Evolutionary conservation across 2,888 invertebrate genomes (phyloP), one percentile per base, ranked within the genome.

Genomic region (Dicroscelio sp.): DNA sequence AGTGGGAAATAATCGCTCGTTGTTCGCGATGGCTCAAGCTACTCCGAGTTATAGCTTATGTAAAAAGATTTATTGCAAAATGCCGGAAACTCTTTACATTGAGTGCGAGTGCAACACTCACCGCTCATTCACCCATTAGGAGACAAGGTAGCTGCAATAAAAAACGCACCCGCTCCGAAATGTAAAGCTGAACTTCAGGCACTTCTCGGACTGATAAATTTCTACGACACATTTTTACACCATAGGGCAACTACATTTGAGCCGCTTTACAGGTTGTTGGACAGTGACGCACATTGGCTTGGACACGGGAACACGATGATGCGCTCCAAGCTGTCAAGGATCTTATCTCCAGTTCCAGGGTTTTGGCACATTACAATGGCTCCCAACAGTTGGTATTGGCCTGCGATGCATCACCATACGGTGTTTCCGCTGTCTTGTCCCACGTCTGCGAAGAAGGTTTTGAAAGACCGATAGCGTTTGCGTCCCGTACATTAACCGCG

Each of bases 31-130:
- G n/a, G n/a, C n/a, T n/a, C n/a, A n/a, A n/a, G n/a, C n/a, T n/a
- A n/a, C n/a, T n/a, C n/a, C n/a, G n/a, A n/a, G n/a, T n/a, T n/a
- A n/a, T n/a, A n/a, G n/a, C n/a, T n/a, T n/a, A n/a, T n/a, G n/a
- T n/a, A n/a, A n/a, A n/a, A n/a, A n/a, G n/a, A n/a, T n/a, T n/a
- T n/a, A n/a, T n/a, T n/a, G n/a, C n/a, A n/a, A n/a, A n/a, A n/a
- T n/a, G n/a, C n/a, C n/a, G n/a, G n/a, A n/a, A n/a, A n/a, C n/a
- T n/a, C n/a, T n/a, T n/a, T 94, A 25, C 94, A 83, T 23, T 83
- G 94, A 2, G 84, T 95, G 35, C 94, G 93, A 88, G 94, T 94
- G 84, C 92, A 94, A 12, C 86, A 94, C 10, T 88, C 75, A 31
- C 25, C 88, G n/a, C n/a, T n/a, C n/a, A n/a, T n/a, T n/a, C 75